These are phyloP conservation scores for Talpa occidentalis DNA, from an alignment of 2,113 vertebrate genomes.

Conservation along the genomic window DNA sequence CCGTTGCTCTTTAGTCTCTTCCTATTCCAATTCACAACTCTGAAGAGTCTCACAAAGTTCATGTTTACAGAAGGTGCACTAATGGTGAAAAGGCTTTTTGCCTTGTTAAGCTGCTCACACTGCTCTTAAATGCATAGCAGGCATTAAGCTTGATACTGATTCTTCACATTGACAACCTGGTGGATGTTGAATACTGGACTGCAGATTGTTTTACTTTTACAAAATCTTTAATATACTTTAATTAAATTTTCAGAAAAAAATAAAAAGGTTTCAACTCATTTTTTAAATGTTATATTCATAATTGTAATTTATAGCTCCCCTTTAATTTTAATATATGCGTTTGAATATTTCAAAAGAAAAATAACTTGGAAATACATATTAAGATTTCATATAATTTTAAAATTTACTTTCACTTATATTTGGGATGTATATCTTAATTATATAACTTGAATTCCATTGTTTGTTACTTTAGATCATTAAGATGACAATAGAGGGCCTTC, in stretches of 20 bases:
- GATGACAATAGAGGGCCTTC: neutral
- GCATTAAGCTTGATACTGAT: neutral
- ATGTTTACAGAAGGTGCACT: neutral
- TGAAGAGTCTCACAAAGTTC: neutral
- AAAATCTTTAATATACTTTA: neutral
- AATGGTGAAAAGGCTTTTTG: neutral
- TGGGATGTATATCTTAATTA: neutral
- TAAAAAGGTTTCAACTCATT: neutral
- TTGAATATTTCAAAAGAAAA: neutral
- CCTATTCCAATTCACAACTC: neutral
- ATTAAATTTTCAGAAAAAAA: slow-evolving; percentile 5
- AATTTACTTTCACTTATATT: neutral
- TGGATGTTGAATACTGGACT: neutral
- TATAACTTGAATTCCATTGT: neutral
- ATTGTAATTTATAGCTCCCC: neutral
- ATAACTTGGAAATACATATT: neutral
- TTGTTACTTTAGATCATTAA: neutral
- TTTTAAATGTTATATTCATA: neutral
- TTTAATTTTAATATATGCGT: slow-evolving; percentile 26
- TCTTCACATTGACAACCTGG: neutral
- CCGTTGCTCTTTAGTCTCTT: neutral
- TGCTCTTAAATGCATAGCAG: neutral
- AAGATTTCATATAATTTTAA: neutral
- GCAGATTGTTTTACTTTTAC: neutral
- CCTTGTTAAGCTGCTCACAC: neutral